phyloP scores from a whole-genome alignment of 2,113 vertebrate species.

The Syrmaticus mikado region DNA sequence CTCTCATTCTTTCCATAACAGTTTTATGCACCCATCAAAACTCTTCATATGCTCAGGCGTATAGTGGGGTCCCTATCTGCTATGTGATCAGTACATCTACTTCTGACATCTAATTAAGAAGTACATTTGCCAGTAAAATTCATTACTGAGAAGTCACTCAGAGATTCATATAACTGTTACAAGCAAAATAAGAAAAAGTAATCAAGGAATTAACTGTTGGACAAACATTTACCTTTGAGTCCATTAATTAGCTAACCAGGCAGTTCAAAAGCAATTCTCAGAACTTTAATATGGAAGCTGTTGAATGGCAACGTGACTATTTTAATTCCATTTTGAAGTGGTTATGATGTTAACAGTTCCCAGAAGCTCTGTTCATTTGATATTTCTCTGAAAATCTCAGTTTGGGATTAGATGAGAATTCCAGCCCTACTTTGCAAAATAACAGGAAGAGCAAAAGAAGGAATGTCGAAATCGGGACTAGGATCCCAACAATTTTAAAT shows the following conservation, averaged over 20 bases:
- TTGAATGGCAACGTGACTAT: neutral
- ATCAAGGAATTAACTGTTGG: slow-evolving; percentile 11
- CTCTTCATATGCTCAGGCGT: neutral
- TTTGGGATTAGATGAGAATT: neutral
- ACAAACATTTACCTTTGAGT: slow-evolving; percentile 48
- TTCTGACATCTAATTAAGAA: slow-evolving; percentile 10
- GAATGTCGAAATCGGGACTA: neutral
- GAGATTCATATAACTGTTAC: neutral
- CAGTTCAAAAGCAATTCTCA: slow-evolving; percentile 5
- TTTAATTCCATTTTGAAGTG: neutral
- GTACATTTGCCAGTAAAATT: neutral
- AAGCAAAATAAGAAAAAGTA: neutral
- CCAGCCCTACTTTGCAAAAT: neutral
- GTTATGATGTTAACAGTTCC: neutral
- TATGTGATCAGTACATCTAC: neutral
- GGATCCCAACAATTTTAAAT: neutral
- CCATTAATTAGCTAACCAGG: slow-evolving; percentile 2
- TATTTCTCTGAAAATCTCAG: neutral
- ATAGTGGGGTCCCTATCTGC: neutral
- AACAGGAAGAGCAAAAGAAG: neutral
- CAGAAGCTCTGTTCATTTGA: neutral
- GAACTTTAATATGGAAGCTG: neutral
- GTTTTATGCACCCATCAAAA: neutral
- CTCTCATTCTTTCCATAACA: neutral
- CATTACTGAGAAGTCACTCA: slow-evolving; percentile 9